Evolutionary conservation across 2,113 vertebrate genomes (phyloP).

Genomic region (Motacilla alba): DNA sequence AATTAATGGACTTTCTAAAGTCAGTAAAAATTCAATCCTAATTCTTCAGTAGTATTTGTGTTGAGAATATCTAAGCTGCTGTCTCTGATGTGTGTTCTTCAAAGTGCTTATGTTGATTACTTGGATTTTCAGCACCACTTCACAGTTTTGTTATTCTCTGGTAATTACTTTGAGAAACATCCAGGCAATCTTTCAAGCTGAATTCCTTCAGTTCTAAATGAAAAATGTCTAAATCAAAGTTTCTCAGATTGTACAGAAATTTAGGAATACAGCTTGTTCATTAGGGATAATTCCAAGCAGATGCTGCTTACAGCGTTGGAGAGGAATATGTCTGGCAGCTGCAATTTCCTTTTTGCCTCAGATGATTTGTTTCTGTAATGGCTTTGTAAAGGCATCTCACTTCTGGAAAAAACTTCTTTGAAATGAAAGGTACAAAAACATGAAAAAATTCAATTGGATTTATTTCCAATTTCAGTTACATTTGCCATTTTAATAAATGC

Average conservation of each 20-base stretch:
- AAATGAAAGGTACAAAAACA: background rate
- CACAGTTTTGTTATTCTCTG: conserved; percentile 13
- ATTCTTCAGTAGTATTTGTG: background rate
- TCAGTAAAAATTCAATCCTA: background rate
- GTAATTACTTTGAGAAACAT: conserved; percentile 6
- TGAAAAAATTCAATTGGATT: background rate
- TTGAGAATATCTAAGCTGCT: background rate
- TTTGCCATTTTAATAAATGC: background rate
- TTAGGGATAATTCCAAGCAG: conserved; percentile 24
- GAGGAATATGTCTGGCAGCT: background rate
- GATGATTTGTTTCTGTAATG: background rate
- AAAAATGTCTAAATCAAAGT: background rate
- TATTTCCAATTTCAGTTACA: background rate
- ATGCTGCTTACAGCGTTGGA: background rate
- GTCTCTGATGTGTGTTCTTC: background rate
- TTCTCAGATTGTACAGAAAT: background rate
- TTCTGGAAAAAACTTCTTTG: background rate
- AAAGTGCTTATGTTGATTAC: conserved; percentile 7
- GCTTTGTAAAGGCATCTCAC: background rate
- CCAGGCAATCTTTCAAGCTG: background rate
- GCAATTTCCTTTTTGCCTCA: conserved; percentile 8
- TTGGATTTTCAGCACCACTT: background rate
- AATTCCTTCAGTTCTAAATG: background rate
- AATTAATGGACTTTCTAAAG: background rate
- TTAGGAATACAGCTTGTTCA: background rate